Conservation (phyloP, 1,140 invertebrate species). For the Lineus longissimus region DNA sequence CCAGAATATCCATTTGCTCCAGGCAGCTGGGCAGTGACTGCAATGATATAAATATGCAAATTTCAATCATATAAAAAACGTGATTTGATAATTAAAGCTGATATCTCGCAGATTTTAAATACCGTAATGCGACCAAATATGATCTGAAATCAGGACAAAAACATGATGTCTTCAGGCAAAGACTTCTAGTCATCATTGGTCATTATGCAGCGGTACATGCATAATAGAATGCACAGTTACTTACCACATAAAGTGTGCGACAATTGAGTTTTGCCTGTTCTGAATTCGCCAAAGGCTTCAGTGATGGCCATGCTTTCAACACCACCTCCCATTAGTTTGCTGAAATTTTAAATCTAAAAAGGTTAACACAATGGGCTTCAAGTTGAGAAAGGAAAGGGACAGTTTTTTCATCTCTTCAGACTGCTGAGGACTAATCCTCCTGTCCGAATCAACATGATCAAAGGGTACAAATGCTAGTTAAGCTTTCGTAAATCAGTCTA, state of each 20-base stretch:
- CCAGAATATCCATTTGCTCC: slow-evolving; percentile 65
- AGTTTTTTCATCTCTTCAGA: background rate
- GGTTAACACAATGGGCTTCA: no score
- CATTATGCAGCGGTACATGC: no score
- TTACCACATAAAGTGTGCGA: slow-evolving; percentile 69
- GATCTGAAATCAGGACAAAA: no score
- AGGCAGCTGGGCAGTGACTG: slow-evolving; percentile 72
- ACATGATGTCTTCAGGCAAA: no score
- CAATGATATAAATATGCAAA: slow-evolving; percentile 10
- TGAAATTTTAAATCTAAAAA: slow-evolving; percentile 45
- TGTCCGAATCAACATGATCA: no score
- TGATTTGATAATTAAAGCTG: no score
- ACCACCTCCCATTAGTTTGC: slow-evolving; percentile 57
- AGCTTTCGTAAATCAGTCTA: no score
- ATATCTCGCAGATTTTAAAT: no score
- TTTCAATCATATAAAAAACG: background rate
- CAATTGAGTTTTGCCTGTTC: slow-evolving; percentile 75
- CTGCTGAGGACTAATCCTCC: background rate
- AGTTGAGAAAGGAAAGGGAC: slow-evolving; percentile 4
- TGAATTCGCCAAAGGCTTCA: slow-evolving; percentile 59
- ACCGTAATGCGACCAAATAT: no score
- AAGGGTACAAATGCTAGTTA: no score
- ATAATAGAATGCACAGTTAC: no score
- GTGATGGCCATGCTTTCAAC: slow-evolving; percentile 60
- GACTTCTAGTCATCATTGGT: no score